These are phyloP conservation scores for Hydraecia micacea DNA, from an alignment of 2,888 invertebrate species.

Conservation along the genomic window DNA sequence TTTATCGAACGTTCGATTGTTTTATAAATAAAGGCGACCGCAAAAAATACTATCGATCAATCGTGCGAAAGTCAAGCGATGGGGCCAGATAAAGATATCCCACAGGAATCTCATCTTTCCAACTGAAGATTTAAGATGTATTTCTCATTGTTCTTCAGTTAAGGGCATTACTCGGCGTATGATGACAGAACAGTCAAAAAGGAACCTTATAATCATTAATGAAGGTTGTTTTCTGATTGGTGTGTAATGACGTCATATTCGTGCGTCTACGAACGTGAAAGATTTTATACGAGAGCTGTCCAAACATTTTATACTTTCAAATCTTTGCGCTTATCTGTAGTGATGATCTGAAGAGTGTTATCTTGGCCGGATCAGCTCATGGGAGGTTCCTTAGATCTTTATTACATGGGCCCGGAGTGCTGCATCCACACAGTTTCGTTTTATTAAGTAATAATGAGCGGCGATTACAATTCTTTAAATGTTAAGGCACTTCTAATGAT, in stretches of 20 bases:
- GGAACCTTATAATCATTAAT: constrained; percentile 65
- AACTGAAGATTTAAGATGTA: constrained; percentile 64
- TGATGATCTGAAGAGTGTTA: constrained; percentile 88
- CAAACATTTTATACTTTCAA: constrained; percentile 91
- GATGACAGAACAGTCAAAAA: constrained; percentile 63
- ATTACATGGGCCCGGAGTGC: constrained; percentile 82
- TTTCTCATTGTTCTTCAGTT: constrained; percentile 68
- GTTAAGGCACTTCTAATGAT: constrained; percentile 58
- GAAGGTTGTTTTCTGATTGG: constrained; percentile 69
- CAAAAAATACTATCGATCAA: constrained; percentile 91
- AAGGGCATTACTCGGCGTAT: constrained; percentile 70
- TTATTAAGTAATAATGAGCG: constrained; percentile 66
- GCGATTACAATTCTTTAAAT: constrained; percentile 62
- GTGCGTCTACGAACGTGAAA: constrained; percentile 86
- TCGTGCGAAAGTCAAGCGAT: constrained; percentile 89
- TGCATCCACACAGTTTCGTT: constrained; percentile 63
- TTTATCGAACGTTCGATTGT: constrained; percentile 89
- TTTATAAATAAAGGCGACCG: constrained; percentile 88
- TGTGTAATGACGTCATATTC: constrained; percentile 82
- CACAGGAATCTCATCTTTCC: constrained; percentile 69
- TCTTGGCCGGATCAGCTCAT: constrained; percentile 83
- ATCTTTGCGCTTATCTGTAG: constrained; percentile 86
- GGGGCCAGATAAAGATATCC: constrained; percentile 78
- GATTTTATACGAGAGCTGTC: constrained; percentile 89
- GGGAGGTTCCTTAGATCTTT: constrained; percentile 89